Conservation (phyloP, 2,888 invertebrate genomes). For the Tenthredo amoena region DNA sequence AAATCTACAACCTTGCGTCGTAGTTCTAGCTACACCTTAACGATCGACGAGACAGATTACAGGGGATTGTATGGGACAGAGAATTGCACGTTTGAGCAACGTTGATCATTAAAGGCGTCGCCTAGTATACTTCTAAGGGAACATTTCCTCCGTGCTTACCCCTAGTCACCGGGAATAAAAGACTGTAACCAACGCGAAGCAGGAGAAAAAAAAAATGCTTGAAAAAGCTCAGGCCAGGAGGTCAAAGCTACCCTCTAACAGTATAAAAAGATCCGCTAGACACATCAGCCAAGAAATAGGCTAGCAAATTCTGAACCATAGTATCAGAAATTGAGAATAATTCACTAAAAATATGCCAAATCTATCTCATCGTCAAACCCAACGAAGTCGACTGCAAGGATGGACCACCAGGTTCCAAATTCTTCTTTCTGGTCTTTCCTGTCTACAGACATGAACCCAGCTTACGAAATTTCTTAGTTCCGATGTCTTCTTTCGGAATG, state of each 20-base stretch:
- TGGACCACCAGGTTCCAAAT: not conserved
- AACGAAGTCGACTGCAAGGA: too few species aligned
- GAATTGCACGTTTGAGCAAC: slow-evolving; percentile 24
- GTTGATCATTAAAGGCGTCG: slow-evolving; percentile 4
- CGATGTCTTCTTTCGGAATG: not conserved
- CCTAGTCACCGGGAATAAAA: not conserved
- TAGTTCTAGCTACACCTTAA: not conserved
- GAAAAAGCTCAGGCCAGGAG: not conserved
- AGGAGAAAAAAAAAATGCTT: not conserved
- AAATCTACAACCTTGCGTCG: not conserved
- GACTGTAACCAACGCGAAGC: not conserved
- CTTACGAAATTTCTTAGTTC: not conserved
- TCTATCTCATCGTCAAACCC: too few species aligned
- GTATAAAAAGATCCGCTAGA: not conserved
- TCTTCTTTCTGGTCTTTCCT: not conserved
- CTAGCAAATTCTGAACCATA: not conserved
- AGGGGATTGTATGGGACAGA: slow-evolving; percentile 8
- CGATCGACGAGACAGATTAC: slow-evolving; percentile 19
- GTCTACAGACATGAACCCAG: not conserved
- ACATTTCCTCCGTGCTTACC: not conserved
- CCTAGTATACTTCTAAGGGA: not conserved
- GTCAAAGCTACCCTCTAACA: not conserved
- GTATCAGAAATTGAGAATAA: too few species aligned
- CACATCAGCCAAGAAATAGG: not conserved
- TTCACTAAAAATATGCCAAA: too few species aligned